Evolutionary conservation across 2,113 vertebrate genomes (phyloP), one percentile per base, ranked within the genome.

Genomic region (Lycaon pictus): DNA sequence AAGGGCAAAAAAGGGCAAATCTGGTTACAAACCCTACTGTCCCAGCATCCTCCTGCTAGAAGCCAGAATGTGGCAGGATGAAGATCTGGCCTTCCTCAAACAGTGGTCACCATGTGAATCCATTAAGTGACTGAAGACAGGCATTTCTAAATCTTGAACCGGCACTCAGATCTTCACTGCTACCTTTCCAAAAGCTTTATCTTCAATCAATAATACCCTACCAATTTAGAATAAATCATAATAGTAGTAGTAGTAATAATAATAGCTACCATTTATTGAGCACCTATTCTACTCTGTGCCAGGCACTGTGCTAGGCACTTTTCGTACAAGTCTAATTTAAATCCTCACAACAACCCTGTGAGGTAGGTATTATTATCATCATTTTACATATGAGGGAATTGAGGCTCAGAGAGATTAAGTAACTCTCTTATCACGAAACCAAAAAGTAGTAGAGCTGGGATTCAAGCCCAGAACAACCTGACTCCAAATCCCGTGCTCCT

Each of bases 301-400:
- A 96, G 90, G 96, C 97, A 97, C 77, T 97, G 94, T 98, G 98
- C 98, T 95, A 94, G 98, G 98, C 98, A 98, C 97, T 96, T 98
- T 96, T 98, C 98, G 90, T 98, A 98, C 98, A 98, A 82, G 96
- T 96, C 97, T 98, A 98, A 97, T 91, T 98, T 98, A 94, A 98
- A 96, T 97, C 98, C 98, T 98, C 98, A 98, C 98, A 98, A 98
- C 98, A 98, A 98, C 98, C 98, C 98, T 98, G 98, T 98, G 98
- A 98, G 98, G 97, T 98, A 98, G 98, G 98, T 98, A 98, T 98
- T 98, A 98, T 97, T 97, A 97, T 98, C 19, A 4, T 96, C 94
- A 97, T 97, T 97, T 98, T 98, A 97, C 77, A 94, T 35, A 69
- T 37, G 13, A 97, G 94, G 92, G 91, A 83, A 97, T 55, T 85